Evolutionary conservation across 1,140 invertebrate species (phyloP).

Genomic region (Pseudomyrmex dendroicus): DNA sequence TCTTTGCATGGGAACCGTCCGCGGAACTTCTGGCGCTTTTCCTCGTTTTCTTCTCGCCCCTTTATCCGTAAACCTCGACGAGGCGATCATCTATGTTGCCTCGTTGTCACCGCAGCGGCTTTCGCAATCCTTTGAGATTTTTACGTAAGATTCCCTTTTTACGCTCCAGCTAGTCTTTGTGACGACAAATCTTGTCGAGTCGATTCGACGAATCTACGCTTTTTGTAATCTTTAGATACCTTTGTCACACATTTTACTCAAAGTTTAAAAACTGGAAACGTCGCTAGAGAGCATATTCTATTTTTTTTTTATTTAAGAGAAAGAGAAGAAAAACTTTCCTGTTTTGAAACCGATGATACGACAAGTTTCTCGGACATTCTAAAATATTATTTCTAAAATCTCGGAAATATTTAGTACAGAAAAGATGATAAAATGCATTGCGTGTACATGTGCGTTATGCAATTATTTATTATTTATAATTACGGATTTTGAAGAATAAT

Average conservation of each 20-base stretch:
- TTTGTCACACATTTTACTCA: neutral
- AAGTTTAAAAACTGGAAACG: slow-evolving; percentile 16
- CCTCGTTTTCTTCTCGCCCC: slow-evolving; percentile 50
- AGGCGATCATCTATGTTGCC: slow-evolving; percentile 67
- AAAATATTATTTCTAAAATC: no score
- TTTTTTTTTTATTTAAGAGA: no score
- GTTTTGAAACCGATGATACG: no score
- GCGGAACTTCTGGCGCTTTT: slow-evolving; percentile 42
- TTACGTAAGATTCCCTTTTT: slow-evolving; percentile 73
- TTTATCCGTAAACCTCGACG: slow-evolving; percentile 68
- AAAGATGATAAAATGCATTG: no score
- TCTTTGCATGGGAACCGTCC: slow-evolving; percentile 73
- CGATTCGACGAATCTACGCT: slow-evolving; percentile 38
- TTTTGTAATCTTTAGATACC: slow-evolving; percentile 46
- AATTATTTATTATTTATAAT: no score
- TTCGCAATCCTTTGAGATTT: slow-evolving; percentile 79
- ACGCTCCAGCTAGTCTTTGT: slow-evolving; percentile 56
- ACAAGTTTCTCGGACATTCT: no score
- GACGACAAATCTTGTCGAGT: slow-evolving; percentile 20
- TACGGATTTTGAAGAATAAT: no score
- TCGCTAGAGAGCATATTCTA: neutral
- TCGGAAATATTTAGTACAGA: no score
- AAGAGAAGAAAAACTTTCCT: no score
- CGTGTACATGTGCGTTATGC: no score
- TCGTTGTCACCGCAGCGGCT: slow-evolving; percentile 57